These are phyloP conservation scores for Dryomyza anilis DNA, from an alignment of 2,888 invertebrate species.

Conservation along the genomic window DNA sequence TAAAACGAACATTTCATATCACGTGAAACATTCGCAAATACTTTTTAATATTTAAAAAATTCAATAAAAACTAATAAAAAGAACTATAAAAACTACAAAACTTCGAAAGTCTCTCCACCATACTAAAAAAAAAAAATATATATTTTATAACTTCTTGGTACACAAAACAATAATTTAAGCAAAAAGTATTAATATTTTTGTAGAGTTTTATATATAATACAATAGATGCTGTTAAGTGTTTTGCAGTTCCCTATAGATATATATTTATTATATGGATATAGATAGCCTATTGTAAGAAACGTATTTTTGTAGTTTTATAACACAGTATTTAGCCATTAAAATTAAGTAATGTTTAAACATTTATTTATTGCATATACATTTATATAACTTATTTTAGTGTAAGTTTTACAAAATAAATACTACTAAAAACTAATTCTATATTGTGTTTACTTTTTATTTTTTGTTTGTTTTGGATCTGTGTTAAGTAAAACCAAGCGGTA, in stretches of 20 bases:
- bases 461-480: neutral
- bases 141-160: no score
- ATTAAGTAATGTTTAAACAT: neutral
- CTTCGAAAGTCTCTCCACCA: slow-evolving; percentile 17
- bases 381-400: slow-evolving; percentile 6
- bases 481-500: no score
- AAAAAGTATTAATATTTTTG: slow-evolving; percentile 25
- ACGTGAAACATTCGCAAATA: no score
- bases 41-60: slow-evolving; percentile 20
- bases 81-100: no score
- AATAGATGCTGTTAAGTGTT: no score
- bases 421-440: neutral
- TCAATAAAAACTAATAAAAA: neutral
- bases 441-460: neutral
- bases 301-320: neutral
- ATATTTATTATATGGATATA: slow-evolving; percentile 6
- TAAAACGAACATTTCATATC: slow-evolving; percentile 4
- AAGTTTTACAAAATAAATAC: neutral
- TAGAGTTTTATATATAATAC: slow-evolving; percentile 4
- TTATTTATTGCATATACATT: neutral
- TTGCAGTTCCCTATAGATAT: neutral
- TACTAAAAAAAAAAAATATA: no score
- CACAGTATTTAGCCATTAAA: neutral
- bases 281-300: no score
- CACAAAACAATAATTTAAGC: neutral